These are phyloP conservation scores for Petrocephalus sullivani DNA, from an alignment of 2,797 vertebrate species.

Conservation along the genomic window DNA sequence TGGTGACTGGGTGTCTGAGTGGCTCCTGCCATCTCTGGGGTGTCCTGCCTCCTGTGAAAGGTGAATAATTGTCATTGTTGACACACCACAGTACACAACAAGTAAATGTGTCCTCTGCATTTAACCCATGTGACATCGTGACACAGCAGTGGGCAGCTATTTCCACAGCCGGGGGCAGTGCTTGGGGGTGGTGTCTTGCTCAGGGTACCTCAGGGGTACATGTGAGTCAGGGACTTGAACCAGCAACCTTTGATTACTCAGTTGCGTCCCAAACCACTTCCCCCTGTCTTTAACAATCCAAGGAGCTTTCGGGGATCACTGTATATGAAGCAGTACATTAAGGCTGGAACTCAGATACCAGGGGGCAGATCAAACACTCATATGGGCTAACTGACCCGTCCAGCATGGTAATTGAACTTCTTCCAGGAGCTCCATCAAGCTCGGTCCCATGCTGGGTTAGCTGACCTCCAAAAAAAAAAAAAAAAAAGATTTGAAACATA, in stretches of 20 bases:
- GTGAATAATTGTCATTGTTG: too few relatives aligned
- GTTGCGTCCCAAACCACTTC: neutral
- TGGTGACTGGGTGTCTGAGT: neutral
- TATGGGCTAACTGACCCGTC: neutral
- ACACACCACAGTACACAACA: too few relatives aligned
- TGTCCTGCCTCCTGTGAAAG: neutral
- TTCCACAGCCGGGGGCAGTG: too few relatives aligned
- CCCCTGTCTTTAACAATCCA: neutral
- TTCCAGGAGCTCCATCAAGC: neutral
- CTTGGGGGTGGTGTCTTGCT: too few relatives aligned
- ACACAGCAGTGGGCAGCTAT: too few relatives aligned
- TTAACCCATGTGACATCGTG: too few relatives aligned
- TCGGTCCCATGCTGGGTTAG: neutral
- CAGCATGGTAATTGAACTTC: neutral
- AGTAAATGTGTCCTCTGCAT: too few relatives aligned
- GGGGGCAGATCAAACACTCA: neutral
- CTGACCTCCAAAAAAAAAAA: neutral
- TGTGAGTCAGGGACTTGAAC: too few relatives aligned
- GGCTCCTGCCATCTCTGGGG: neutral
- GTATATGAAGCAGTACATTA: neutral
- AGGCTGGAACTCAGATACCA: neutral
- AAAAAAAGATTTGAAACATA: neutral
- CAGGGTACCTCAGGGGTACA: too few relatives aligned
- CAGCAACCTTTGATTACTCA: too few relatives aligned
- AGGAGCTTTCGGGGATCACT: neutral